Percentiles rank a stretch among this genome's conserved stretches.
phyloP scores from a whole-genome alignment of 2,797 vertebrate genomes.

The Trachops cirrhosus region DNA sequence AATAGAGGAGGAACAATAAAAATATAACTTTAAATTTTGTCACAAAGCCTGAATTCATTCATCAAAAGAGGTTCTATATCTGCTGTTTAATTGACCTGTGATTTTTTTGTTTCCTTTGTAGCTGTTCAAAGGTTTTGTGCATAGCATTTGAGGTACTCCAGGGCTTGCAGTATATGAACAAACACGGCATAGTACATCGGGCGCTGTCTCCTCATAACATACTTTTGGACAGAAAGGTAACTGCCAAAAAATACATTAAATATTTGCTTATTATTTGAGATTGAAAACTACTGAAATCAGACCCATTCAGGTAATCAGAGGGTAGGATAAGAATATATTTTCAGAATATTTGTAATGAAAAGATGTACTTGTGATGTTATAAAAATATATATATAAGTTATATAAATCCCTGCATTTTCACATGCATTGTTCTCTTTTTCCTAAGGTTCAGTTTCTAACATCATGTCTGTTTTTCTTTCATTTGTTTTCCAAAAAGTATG shows the following conservation, averaged over 20 bases:
- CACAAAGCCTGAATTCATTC: neutral
- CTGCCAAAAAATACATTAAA: slow-evolving; percentile 2
- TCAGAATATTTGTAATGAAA: neutral
- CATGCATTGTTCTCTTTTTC: neutral
- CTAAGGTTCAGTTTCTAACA: neutral
- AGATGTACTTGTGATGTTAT: neutral
- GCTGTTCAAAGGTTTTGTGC: slow-evolving; percentile 86
- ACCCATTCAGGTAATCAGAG: neutral
- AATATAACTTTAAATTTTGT: slow-evolving; percentile 10
- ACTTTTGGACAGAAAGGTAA: slow-evolving; percentile 94
- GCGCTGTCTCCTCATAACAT: slow-evolving; percentile 93
- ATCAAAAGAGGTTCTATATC: neutral
- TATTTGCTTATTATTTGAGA: slow-evolving; percentile 31
- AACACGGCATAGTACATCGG: slow-evolving; percentile 93
- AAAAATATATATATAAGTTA: neutral
- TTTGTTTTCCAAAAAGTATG: neutral
- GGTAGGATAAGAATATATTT: slow-evolving; percentile 7
- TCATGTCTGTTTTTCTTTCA: neutral
- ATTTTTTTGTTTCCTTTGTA: slow-evolving; percentile 48
- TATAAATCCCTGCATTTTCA: neutral
- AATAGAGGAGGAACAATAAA: neutral
- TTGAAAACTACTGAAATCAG: neutral
- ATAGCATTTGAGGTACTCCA: slow-evolving; percentile 94
- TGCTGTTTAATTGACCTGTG: slow-evolving; percentile 37
- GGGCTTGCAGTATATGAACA: slow-evolving; percentile 95